These are phyloP conservation scores for Apeltes quadracus DNA, from an alignment of 2,113 vertebrate genomes.

Conservation along the genomic window DNA sequence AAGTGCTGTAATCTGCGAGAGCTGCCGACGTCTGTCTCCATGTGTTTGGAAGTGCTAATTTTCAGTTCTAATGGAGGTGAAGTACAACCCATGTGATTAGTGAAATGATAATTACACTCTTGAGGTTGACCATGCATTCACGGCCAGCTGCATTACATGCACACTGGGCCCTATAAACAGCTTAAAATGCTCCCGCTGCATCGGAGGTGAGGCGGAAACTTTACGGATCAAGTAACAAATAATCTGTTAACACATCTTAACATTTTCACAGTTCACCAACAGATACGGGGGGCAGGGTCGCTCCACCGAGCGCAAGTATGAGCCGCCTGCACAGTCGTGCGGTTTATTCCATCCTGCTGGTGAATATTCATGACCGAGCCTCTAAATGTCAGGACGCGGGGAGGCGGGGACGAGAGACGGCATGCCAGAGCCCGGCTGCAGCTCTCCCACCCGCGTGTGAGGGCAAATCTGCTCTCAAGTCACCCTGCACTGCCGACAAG, in stretches of 20 bases:
- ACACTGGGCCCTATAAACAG: constrained; percentile 19
- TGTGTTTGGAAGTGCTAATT: constrained; percentile 11
- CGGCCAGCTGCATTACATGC: constrained; percentile 33
- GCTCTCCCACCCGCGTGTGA: constrained; percentile 55
- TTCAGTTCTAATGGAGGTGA: constrained; percentile 6
- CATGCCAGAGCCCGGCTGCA: constrained; percentile 62
- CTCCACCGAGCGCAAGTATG: constrained; percentile 25
- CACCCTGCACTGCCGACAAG: constrained; percentile 28
- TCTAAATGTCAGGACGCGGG: constrained; percentile 70
- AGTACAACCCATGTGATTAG: constrained; percentile 30
- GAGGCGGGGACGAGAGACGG: constrained; percentile 52
- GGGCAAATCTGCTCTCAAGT: constrained; percentile 59
- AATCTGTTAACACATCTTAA: constrained; percentile 20
- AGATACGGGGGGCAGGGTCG: constrained; percentile 13
- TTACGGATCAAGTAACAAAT: constrained; percentile 32
- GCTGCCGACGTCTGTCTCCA: background rate
- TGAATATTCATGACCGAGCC: constrained; percentile 80
- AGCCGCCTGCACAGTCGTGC: constrained; percentile 6
- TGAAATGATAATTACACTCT: constrained; percentile 21
- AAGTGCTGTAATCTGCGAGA: constrained; percentile 11
- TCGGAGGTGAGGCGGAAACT: constrained; percentile 32
- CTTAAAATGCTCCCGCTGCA: background rate
- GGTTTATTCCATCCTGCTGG: constrained; percentile 53
- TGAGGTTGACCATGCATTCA: constrained; percentile 23
- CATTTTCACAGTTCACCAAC: constrained; percentile 33